Percentiles rank a stretch among this genome's conserved stretches.
phyloP scores from a whole-genome alignment of 2,888 invertebrate species.

The Amiota mariae region DNA sequence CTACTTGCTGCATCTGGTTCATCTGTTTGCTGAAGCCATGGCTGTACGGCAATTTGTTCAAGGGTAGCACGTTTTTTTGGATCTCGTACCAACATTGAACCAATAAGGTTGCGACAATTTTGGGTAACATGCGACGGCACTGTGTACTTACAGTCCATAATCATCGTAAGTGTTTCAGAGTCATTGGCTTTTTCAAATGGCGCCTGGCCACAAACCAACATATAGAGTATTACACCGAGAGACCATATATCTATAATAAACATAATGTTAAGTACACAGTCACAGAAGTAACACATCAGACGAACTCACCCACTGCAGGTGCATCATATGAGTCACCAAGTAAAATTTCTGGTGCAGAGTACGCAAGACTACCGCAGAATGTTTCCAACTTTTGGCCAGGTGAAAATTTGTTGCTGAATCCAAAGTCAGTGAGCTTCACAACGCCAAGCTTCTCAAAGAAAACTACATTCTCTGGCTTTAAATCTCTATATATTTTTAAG shows the following conservation, averaged over 20 bases:
- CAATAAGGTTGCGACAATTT: slow-evolving; percentile 91
- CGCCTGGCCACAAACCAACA: slow-evolving; percentile 97
- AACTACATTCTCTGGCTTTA: slow-evolving; percentile 99
- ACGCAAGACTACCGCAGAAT: slow-evolving; percentile 98
- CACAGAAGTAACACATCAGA: not conserved
- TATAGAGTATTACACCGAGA: slow-evolving; percentile 97
- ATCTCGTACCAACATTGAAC: slow-evolving; percentile 93
- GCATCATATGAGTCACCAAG: slow-evolving; percentile 99
- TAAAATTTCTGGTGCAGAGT: slow-evolving; percentile 99
- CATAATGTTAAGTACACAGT: slow-evolving; percentile 12
- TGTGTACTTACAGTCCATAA: slow-evolving; percentile 98
- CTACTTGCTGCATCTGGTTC: slow-evolving; percentile 73
- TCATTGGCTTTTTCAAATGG: slow-evolving; percentile 99
- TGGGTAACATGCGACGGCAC: slow-evolving; percentile 91
- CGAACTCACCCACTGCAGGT: slow-evolving; percentile 91
- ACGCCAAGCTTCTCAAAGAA: slow-evolving; percentile 97
- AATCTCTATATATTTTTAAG: slow-evolving; percentile 78
- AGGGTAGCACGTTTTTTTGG: slow-evolving; percentile 92
- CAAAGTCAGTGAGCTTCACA: slow-evolving; percentile 99
- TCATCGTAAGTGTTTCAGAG: slow-evolving; percentile 99
- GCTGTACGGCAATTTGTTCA: slow-evolving; percentile 88
- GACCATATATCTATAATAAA: slow-evolving; percentile 92
- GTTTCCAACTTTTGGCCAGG: slow-evolving; percentile 98
- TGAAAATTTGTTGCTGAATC: slow-evolving; percentile 95
- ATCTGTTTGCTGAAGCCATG: slow-evolving; percentile 81